Percentiles rank a stretch among this genome's conserved stretches.
Evolutionary conservation across 1,140 invertebrate species (phyloP).

Genomic region (Rhopalosiphum maidis): DNA sequence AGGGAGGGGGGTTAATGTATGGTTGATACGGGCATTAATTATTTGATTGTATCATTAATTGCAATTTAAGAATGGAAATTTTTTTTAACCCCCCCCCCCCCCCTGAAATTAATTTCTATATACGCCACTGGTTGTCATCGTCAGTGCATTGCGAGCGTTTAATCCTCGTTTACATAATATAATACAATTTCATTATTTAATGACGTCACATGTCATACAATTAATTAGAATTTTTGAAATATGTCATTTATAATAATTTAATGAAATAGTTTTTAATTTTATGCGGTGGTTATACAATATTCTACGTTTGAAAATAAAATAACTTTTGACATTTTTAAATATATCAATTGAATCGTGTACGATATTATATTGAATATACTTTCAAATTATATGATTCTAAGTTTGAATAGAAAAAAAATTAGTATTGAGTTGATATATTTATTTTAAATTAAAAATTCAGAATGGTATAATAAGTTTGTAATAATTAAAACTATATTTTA

Average conservation of each 20-base stretch:
- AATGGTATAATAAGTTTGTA: background rate
- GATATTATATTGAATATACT: background rate
- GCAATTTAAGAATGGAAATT: no score
- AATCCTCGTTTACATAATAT: background rate
- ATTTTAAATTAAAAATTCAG: background rate
- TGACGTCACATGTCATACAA: background rate
- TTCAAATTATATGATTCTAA: background rate
- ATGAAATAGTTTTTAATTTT: background rate
- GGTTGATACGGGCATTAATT: no score
- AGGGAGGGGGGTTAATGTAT: no score
- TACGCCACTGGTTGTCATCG: background rate
- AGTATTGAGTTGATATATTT: background rate
- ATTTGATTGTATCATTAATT: no score
- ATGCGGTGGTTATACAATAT: background rate
- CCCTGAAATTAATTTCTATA: background rate
- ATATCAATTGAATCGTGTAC: background rate
- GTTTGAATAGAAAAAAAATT: background rate
- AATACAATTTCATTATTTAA: background rate
- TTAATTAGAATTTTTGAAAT: background rate
- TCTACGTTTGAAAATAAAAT: background rate
- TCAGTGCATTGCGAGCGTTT: background rate
- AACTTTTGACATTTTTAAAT: background rate
- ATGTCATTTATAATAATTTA: background rate
- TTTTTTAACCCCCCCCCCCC: no score
- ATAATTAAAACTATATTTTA: background rate